phyloP scores from a whole-genome alignment of 2,113 vertebrate genomes.

The Spea bombifrons region DNA sequence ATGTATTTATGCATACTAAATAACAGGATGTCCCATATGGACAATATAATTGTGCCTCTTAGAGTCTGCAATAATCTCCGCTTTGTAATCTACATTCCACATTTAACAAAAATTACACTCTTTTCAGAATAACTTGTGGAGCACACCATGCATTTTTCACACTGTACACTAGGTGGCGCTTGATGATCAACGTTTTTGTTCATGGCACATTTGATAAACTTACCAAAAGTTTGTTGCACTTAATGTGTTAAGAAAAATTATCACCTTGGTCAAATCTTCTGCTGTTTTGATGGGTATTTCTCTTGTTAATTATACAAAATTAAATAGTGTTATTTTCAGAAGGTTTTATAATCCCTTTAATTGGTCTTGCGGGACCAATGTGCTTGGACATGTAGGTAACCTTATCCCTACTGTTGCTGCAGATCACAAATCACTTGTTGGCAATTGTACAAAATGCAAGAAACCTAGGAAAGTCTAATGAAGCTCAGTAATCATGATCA shows the following conservation, averaged over 20 bases:
- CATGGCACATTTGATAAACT: too few species aligned
- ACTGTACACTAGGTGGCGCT: conserved; percentile 74
- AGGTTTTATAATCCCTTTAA: conserved; percentile 21
- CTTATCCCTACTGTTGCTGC: background rate
- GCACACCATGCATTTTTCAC: conserved; percentile 60
- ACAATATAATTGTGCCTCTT: too few species aligned
- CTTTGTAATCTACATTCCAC: too few species aligned
- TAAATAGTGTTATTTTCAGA: background rate
- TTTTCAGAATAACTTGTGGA: too few species aligned
- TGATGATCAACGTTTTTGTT: conserved; percentile 68
- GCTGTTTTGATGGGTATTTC: background rate
- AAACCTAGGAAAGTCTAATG: too few species aligned
- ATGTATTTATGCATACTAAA: too few species aligned
- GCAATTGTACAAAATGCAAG: too few species aligned
- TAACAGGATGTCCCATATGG: too few species aligned
- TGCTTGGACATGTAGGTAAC: background rate
- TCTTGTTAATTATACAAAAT: conserved; percentile 2
- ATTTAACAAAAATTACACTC: background rate
- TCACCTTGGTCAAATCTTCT: background rate
- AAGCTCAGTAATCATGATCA: too few species aligned
- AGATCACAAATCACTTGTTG: too few species aligned
- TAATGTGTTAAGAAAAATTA: background rate
- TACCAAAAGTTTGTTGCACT: conserved; percentile 21
- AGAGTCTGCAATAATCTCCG: too few species aligned
- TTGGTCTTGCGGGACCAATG: background rate